Evolutionary conservation across 1,140 invertebrate genomes (phyloP), one percentile per base, ranked within the genome.

Genomic region (Megalonaias nervosa): DNA sequence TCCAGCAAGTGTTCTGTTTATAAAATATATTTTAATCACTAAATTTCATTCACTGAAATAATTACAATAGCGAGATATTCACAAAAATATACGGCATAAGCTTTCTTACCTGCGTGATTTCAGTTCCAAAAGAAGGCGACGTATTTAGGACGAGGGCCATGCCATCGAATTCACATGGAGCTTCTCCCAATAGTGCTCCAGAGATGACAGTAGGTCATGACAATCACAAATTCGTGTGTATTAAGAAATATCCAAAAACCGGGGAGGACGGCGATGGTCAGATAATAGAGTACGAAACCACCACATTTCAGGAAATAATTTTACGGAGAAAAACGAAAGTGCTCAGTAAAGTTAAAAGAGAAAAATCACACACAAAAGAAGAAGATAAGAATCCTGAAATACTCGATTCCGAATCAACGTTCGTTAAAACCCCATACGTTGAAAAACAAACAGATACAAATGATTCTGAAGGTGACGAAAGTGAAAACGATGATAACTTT

Each of bases 181-280:
- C 74, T 56, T 77, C 58, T 23, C 26, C 26, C 61, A 67, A 66
- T 26, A 77, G 56, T n/a, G 59, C 57, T 67, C 15, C 11, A 57
- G 21, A 67, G 21, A 74, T 60, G 26, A 56, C 59, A 26, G 55
- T 59, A 56, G 64, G 60, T 26, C 75, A 77, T 16, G 73, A 68
- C 17, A 55, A 61, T 23, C 59, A 79, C 23, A 78, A 80, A 61
- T 78, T 75, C 55, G 70, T 80, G 19, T 75, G 65, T 26, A 74
- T 78, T 19, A 80, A 80, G 65, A 80, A 77, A 60, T 23, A 62
- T 17, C 62, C 75, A 31, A 82, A 82, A 61, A 62, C 26, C n/a
- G 65, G 31, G 16, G 65, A 58, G 48, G 73, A 66, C 1, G 61
- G 57, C 6, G 66, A 72, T 5, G 48, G 57, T 59, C 23, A 31